Percentiles rank a stretch among this genome's conserved stretches.
Conservation (phyloP, 2,888 invertebrate species). For the Diplolepis rosae region DNA sequence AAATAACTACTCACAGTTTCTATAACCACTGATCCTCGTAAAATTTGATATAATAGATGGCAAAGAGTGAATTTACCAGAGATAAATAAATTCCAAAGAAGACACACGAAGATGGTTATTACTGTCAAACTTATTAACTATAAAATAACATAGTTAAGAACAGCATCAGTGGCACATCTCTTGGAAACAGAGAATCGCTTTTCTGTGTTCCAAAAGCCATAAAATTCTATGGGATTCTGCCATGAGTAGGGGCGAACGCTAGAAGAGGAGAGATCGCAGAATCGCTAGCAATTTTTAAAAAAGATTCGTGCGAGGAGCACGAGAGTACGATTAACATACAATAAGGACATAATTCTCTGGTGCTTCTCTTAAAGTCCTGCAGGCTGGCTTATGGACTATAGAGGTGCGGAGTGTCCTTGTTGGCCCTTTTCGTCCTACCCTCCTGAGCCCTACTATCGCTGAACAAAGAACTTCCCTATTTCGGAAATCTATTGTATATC, state of each 20-base stretch:
- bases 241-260: conserved; percentile 25
- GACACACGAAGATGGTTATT: not conserved
- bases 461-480: conserved; percentile 4
- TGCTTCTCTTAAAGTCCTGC: conserved; percentile 45
- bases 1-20: too few species aligned
- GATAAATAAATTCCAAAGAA: not conserved
- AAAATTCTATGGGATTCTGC: conserved; percentile 44
- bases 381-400: conserved; percentile 22
- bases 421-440: conserved; percentile 51
- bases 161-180: conserved; percentile 34
- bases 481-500: not conserved
- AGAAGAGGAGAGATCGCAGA: conserved; percentile 44
- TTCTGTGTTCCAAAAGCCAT: conserved; percentile 42
- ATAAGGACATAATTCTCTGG: conserved; percentile 70
- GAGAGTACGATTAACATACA: conserved; percentile 69
- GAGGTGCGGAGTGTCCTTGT: conserved; percentile 49
- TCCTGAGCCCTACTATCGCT: conserved; percentile 38
- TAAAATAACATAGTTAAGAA: not conserved
- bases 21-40: too few species aligned
- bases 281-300: conserved; percentile 63
- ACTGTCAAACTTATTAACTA: not conserved
- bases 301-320: conserved; percentile 55
- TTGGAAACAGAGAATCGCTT: conserved; percentile 43
- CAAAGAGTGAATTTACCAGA: not conserved
- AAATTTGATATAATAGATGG: too few species aligned